Evolutionary conservation across 2,113 vertebrate genomes (phyloP).

Genomic region (Sylvilagus bachmani): DNA sequence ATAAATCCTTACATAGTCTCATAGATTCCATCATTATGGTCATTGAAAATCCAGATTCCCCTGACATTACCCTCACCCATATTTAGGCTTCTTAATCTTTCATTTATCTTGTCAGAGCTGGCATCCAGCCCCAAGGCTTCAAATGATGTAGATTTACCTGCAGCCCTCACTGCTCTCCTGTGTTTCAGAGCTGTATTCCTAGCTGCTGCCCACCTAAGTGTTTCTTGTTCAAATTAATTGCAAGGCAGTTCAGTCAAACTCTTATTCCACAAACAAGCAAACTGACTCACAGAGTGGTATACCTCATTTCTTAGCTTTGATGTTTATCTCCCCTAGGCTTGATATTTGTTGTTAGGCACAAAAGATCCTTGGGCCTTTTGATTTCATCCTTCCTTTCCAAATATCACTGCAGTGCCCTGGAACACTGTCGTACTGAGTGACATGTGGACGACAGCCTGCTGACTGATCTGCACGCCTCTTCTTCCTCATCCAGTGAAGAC

Average conservation of each 20-base stretch:
- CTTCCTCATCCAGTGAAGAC: not conserved
- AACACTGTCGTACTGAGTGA: not conserved
- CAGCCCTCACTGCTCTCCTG: not conserved
- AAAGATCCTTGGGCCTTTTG: not conserved
- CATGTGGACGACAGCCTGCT: not conserved
- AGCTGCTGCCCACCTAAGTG: not conserved
- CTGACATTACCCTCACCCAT: slow-evolving; percentile 30
- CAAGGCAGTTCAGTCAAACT: not conserved
- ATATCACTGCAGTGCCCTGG: not conserved
- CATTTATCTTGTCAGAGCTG: slow-evolving; percentile 7
- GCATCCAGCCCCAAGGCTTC: not conserved
- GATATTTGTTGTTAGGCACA: not conserved
- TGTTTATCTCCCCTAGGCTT: not conserved
- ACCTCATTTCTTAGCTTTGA: not conserved
- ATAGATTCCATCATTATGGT: slow-evolving; percentile 30
- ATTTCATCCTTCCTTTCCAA: not conserved
- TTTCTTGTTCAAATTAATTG: not conserved
- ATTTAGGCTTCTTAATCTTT: slow-evolving; percentile 5
- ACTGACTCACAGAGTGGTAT: not conserved
- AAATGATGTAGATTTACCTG: not conserved
- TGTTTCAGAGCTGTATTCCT: slow-evolving; percentile 2
- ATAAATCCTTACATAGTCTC: slow-evolving; percentile 2
- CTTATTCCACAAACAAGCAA: not conserved
- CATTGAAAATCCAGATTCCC: slow-evolving; percentile 51
- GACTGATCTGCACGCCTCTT: not conserved